phyloP scores from a whole-genome alignment of 2,797 vertebrate species.

The Catostomus latipinnis region DNA sequence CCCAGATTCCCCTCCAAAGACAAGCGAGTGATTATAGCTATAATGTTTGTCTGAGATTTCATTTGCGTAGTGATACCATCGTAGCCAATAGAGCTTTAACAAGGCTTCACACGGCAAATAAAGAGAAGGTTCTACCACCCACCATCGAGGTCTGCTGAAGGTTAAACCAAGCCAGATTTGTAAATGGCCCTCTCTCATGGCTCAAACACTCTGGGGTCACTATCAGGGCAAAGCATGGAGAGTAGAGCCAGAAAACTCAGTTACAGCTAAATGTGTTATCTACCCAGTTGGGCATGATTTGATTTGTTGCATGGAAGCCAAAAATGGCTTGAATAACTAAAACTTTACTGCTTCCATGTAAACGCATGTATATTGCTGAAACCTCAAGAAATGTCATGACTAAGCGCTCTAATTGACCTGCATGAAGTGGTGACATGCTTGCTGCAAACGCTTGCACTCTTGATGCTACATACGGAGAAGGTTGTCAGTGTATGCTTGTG shows the following conservation, averaged over 20 bases:
- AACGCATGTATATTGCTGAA: background rate
- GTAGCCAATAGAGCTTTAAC: conserved; percentile 69
- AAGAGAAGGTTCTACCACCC: conserved; percentile 65
- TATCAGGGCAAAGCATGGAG: conserved; percentile 70
- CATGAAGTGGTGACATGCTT: conserved; percentile 1
- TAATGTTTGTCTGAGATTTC: conserved; percentile 58
- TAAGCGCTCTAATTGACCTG: conserved; percentile 6
- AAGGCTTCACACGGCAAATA: conserved; percentile 64
- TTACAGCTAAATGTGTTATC: conserved; percentile 44
- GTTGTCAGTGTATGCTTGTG: conserved; percentile 32
- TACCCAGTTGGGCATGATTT: conserved; percentile 50
- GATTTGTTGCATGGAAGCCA: conserved; percentile 51
- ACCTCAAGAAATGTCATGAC: conserved; percentile 5
- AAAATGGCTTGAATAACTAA: conserved; percentile 21
- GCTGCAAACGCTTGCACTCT: background rate
- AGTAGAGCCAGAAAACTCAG: conserved; percentile 70
- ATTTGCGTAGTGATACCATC: conserved; percentile 51
- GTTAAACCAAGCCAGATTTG: conserved; percentile 71
- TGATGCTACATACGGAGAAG: background rate
- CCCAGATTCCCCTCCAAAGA: conserved; percentile 31
- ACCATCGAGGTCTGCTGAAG: conserved; percentile 68
- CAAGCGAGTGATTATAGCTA: conserved; percentile 32
- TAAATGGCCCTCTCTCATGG: conserved; percentile 61
- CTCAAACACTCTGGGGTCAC: conserved; percentile 70
- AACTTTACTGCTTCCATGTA: conserved; percentile 14